phyloP scores from a whole-genome alignment of 2,113 vertebrate species.

The Glaucomys volans region DNA sequence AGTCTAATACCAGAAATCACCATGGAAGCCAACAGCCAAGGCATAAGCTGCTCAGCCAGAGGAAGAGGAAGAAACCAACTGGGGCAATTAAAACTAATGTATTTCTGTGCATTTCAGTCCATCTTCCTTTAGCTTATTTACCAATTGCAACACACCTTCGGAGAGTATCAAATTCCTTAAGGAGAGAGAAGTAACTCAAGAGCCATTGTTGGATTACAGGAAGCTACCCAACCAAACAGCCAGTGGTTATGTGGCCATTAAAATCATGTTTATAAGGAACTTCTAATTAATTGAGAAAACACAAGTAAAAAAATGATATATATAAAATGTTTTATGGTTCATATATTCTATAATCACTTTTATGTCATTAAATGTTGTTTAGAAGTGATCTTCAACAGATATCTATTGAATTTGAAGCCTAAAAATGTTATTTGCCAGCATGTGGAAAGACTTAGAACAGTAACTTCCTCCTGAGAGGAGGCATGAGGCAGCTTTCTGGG shows the following conservation, averaged over 20 bases:
- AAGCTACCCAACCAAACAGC: neutral
- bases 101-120: neutral
- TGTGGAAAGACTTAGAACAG: neutral
- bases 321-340: neutral
- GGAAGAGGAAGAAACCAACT: neutral
- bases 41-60: neutral
- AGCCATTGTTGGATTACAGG: neutral
- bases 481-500: neutral
- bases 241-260: neutral
- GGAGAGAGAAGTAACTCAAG: neutral
- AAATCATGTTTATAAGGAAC: neutral
- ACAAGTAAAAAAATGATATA: conserved; percentile 7
- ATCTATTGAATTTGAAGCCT: neutral
- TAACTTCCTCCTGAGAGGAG: neutral
- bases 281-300: conserved; percentile 27
- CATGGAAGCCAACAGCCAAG: neutral
- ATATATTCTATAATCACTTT: neutral
- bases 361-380: neutral
- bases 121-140: neutral
- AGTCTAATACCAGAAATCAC: neutral
- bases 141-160: neutral
- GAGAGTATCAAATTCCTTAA: neutral
- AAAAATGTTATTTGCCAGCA: neutral
- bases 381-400: conserved; percentile 22
- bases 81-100: neutral